These are phyloP conservation scores for Corythaixoides concolor DNA, from an alignment of 2,113 vertebrate species.

Conservation along the genomic window DNA sequence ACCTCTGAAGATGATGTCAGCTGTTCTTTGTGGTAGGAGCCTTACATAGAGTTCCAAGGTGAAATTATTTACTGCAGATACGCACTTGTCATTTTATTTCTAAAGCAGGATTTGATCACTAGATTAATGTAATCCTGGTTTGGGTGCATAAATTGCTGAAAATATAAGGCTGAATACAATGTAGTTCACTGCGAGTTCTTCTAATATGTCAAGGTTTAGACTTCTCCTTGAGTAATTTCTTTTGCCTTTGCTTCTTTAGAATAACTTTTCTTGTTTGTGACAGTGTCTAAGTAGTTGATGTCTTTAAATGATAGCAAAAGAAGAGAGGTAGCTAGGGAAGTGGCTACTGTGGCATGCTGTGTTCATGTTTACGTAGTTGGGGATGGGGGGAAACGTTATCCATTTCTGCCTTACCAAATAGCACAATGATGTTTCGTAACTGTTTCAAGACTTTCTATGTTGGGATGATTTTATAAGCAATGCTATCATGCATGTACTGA, in stretches of 20 bases:
- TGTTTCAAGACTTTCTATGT: neutral
- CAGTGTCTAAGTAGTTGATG: neutral
- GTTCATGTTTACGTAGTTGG: neutral
- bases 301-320: neutral
- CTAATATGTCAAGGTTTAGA: neutral
- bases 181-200: neutral
- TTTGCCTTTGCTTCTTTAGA: constrained; percentile 4
- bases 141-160: neutral
- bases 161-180: neutral
- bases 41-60: neutral
- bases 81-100: neutral
- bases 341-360: neutral
- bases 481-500: neutral
- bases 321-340: too few species aligned
- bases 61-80: neutral
- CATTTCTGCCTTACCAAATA: neutral
- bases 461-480: neutral
- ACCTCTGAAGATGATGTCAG: neutral
- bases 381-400: neutral
- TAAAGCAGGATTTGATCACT: neutral
- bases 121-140: neutral
- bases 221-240: neutral
- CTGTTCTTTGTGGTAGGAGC: neutral
- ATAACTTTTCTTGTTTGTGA: neutral
- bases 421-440: neutral